Base-by-base conservation (phyloP, 2,113 vertebrate genomes). In the Callorhinus ursinus region DNA sequence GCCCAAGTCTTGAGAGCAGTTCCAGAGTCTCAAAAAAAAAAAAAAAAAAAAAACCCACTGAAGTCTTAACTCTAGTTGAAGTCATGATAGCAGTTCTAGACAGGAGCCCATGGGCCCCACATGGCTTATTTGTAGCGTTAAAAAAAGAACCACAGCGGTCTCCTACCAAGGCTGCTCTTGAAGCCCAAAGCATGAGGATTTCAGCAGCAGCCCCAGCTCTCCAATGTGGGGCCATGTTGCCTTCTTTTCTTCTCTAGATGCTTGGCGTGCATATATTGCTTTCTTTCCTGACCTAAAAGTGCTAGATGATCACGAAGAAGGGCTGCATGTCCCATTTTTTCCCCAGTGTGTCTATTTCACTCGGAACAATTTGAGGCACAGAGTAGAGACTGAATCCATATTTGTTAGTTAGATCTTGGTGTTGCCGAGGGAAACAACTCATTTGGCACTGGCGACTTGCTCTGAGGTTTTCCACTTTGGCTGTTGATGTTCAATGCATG, bases 171-270 rank as follows among this genome's bases (percentile, higher is more conserved):
- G 31, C 2, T 9, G 4, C 39, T n/a, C 65, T 39, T 39, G 77
- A 24, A 10, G 26, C 7, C 49, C 0, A 4, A 57, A 71, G 24
- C 16, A 31, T 15, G 16, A 71, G n/a, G n/a, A 4, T 19, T 79
- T 87, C 57, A 86, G 61, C 0, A 31, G 55, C 36, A 39, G 4
- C 1, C 12, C 33, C 36, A 39, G 14, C 19, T 72, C 46, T 82
- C 14, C 24, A 42, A 3, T 0, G 0, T 4, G 21, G 24, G 15
- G 16, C 57, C 0, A 0, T 4, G 2, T 4, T 39, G 72, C 31
- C 69, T 11, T 67, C 55, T 67, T 61, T 95, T 69, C 59, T n/a
- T 79, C 39, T 80, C 22, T 39, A 31, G 14, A 24, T 84, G 33
- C 13, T 90, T 90, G 72, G 10, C 0, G 7, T 42, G 26, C 33